These are phyloP conservation scores for Cheilosia variabilis DNA, from an alignment of 2,888 invertebrate genomes.

Conservation along the genomic window DNA sequence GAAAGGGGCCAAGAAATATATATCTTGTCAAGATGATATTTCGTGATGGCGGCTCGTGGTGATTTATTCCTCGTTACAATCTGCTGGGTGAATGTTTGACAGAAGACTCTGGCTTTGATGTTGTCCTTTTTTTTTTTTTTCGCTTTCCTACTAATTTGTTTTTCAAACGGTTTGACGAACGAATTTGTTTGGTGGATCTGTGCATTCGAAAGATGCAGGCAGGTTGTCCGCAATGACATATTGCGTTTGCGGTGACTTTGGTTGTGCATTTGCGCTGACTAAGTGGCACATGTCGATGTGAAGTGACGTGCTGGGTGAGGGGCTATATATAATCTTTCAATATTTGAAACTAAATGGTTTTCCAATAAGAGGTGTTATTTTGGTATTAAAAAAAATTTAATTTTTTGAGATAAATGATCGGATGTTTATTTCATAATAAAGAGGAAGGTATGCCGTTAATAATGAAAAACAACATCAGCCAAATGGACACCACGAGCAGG, in stretches of 20 bases:
- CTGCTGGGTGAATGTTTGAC: constrained; percentile 49
- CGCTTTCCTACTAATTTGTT: not conserved
- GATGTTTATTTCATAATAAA: no score
- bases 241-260: constrained; percentile 4
- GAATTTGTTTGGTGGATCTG: constrained; percentile 33
- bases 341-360: no score
- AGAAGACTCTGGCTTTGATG: constrained; percentile 59
- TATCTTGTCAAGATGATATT: constrained; percentile 58
- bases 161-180: constrained; percentile 17
- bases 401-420: no score
- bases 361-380: no score
- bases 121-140: constrained; percentile 1
- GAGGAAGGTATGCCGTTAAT: no score
- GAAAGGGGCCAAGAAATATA: constrained; percentile 66
- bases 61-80: constrained; percentile 63
- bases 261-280: not conserved
- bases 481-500: no score
- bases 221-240: constrained; percentile 50
- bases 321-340: not conserved
- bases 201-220: constrained; percentile 24
- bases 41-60: constrained; percentile 39
- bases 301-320: not conserved
- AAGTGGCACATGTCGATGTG: not conserved
- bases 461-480: no score
- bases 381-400: no score